Conservation (phyloP, 2,113 vertebrate genomes). For the Zosterops pallidus region DNA sequence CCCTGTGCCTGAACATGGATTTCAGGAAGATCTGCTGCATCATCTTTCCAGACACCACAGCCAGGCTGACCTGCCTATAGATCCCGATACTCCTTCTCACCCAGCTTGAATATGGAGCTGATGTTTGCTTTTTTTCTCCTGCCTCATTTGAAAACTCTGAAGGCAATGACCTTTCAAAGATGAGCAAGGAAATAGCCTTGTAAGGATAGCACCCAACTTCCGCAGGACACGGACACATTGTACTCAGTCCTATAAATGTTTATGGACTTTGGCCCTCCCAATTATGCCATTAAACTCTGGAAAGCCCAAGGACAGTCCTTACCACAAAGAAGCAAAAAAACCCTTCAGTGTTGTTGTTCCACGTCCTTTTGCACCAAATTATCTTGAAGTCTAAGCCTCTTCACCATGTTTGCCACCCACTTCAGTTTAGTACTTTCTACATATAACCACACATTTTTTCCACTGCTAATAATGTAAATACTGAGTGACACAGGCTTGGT, state of each 20-base stretch:
- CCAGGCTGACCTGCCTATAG: not conserved
- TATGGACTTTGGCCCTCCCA: not conserved
- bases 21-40: not conserved
- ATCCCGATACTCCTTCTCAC: not conserved
- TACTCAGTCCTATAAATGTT: not conserved
- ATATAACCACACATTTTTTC: not conserved
- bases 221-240: not conserved
- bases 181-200: not conserved
- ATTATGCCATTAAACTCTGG: not conserved
- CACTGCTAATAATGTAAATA: not conserved
- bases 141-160: not conserved
- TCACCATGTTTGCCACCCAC: not conserved
- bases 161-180: not conserved
- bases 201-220: rapidly evolving
- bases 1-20: not conserved
- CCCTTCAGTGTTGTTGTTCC: not conserved
- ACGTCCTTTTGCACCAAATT: not conserved
- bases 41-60: not conserved
- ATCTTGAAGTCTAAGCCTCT: not conserved
- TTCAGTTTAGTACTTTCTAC: not conserved
- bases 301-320: not conserved
- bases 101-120: not conserved
- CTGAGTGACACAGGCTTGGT: not conserved
- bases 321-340: not conserved
- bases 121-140: not conserved